Conservation (phyloP, 2,888 invertebrate species). For the Scaeva pyrastri region DNA sequence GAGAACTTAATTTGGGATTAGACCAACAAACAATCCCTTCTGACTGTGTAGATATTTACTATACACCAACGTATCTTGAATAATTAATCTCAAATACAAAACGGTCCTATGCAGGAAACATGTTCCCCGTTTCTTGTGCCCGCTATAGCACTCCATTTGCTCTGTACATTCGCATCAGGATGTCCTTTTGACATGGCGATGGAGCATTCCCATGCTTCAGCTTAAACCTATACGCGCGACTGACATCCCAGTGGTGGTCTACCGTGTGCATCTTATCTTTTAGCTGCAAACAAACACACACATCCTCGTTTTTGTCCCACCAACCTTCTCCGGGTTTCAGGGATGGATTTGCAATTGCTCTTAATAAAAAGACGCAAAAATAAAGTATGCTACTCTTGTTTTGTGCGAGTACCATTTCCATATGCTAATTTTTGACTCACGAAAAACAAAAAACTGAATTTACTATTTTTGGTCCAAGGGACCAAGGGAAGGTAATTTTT, state of each 20-base stretch:
- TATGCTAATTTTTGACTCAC: no score
- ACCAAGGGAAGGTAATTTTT: no score
- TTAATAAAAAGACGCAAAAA: no score
- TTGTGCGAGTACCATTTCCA: no score
- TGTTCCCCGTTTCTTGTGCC: neutral
- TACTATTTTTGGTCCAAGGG: no score
- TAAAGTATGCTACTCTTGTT: no score
- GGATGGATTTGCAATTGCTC: neutral
- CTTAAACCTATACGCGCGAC: slow-evolving; percentile 15
- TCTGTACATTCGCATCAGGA: slow-evolving; percentile 32
- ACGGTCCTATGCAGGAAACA: slow-evolving; percentile 41
- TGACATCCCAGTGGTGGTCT: slow-evolving; percentile 57
- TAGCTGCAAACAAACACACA: slow-evolving; percentile 37
- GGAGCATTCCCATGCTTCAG: slow-evolving; percentile 3
- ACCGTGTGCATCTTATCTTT: slow-evolving; percentile 64
- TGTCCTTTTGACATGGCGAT: slow-evolving; percentile 64
- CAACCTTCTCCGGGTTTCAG: neutral
- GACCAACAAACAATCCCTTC: slow-evolving; percentile 66
- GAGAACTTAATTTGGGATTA: slow-evolving; percentile 72
- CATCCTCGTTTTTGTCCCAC: neutral
- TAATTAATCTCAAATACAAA: slow-evolving; percentile 71
- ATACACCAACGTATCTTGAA: slow-evolving; percentile 69
- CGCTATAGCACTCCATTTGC: neutral
- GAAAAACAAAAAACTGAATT: no score
- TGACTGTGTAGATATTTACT: slow-evolving; percentile 18